Conservation (phyloP, 2,888 invertebrate species). For the Polylopha cassiicola region DNA sequence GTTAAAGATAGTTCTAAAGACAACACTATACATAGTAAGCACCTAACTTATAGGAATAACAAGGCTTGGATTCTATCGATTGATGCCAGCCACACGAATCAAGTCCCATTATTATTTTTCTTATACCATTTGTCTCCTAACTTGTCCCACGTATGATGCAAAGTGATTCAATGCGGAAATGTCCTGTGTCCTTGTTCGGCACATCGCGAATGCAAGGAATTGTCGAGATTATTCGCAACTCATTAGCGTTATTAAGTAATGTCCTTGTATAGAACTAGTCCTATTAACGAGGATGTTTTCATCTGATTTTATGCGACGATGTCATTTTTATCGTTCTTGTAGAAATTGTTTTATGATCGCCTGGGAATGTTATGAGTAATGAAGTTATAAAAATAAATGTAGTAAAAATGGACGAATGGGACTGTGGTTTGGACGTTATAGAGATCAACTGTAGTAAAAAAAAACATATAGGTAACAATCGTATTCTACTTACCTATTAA, state of each 20-base stretch:
- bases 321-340: conserved; percentile 29
- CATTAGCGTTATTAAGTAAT: conserved; percentile 66
- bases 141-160: conserved; percentile 30
- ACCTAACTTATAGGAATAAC: too few species aligned
- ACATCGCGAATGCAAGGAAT: conserved; percentile 63
- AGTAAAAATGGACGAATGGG: too few species aligned
- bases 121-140: conserved; percentile 27
- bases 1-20: conserved; percentile 14
- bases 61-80: too few species aligned
- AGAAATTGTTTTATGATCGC: neutral
- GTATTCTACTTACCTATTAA: too few species aligned
- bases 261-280: conserved; percentile 43
- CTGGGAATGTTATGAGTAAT: neutral
- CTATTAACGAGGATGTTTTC: conserved; percentile 29
- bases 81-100: too few species aligned
- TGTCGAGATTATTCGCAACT: conserved; percentile 55
- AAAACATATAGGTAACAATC: too few species aligned
- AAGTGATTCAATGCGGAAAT: conserved; percentile 71
- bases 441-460: too few species aligned
- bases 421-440: too few species aligned
- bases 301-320: conserved; percentile 35
- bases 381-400: too few species aligned
- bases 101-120: conserved; percentile 6
- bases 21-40: conserved; percentile 23
- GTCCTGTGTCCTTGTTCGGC: conserved; percentile 66